Evolutionary conservation across 2,888 invertebrate species (phyloP).

Genomic region (Tethea ocularis): DNA sequence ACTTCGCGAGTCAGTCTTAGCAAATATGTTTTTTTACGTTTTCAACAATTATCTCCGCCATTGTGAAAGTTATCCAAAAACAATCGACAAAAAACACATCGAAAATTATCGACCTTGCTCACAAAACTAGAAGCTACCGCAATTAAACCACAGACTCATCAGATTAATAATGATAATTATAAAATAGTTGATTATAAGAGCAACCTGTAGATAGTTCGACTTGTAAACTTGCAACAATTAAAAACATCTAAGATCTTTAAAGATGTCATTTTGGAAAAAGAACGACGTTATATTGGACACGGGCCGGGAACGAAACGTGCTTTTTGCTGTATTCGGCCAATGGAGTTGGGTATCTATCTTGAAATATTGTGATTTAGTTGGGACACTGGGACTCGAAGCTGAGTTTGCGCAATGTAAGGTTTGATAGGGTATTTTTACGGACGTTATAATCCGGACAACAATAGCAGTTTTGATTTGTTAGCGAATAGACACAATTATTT

Average conservation of each 20-base stretch:
- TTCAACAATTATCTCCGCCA: too few species aligned
- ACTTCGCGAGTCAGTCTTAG: too few species aligned
- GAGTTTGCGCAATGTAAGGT: not conserved
- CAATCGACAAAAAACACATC: too few species aligned
- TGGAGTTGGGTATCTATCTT: not conserved
- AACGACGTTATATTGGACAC: not conserved
- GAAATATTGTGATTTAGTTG: slow-evolving; percentile 7
- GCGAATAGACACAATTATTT: not conserved
- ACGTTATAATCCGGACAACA: not conserved
- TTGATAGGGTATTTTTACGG: not conserved
- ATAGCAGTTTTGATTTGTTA: not conserved
- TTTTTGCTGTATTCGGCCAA: not conserved
- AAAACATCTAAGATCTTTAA: not conserved
- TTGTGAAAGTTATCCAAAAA: too few species aligned
- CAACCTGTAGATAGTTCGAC: not conserved
- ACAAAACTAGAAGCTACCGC: too few species aligned
- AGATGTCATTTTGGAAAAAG: not conserved
- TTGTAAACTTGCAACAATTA: not conserved
- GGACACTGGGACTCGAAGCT: not conserved
- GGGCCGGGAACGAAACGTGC: slow-evolving; percentile 3
- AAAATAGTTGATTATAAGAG: not conserved
- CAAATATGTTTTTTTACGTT: too few species aligned
- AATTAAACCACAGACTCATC: too few species aligned
- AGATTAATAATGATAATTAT: too few species aligned
- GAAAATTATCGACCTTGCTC: too few species aligned